Base-by-base conservation (phyloP, 2,888 invertebrate species). In the Laspeyria flexula region DNA sequence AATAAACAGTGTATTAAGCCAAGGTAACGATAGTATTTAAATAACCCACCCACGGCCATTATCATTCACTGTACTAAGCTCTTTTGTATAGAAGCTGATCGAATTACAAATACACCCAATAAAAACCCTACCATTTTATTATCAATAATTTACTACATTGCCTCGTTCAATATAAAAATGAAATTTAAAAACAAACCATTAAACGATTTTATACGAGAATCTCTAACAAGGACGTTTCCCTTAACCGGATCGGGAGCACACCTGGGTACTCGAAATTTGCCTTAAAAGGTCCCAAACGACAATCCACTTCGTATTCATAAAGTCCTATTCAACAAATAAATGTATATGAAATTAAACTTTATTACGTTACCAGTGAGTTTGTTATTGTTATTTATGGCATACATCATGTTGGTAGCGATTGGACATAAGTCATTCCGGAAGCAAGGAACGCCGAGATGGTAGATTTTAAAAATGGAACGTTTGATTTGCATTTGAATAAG, bases 401-500 rank as follows among this genome's bases (percentile, higher is more conserved):
- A 33, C 55, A 57, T 74, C 60, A 68, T 73, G 79, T 83, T 79
- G 78, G 81, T 77, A 81, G 83, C 77, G 68, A 81, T 82, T 86
- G 87, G 83, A 89, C 85, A 86, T 90, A 91, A 88, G 90, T 88
- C 91, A 80, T 90, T 91, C 86, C 89, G 89, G 90, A 90, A 88
- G 84, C 84, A 81, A 88, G 85, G 84, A 86, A 84, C 82, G 86
- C 80, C 84, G 89, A 89, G 90, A 91, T 90, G 90, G 90, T 91
- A 90, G 89, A 91, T 90, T 91, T 91, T 90, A 85, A 92, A 93
- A 92, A 92, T 91, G 92, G 92, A 90, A 91, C 92, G 88, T 90
- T 92, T 92, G 92, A 92, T 93, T 93, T 93, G 92, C 92, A 92
- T 92, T 92, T 93, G 92, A 92, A 93, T 92, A 85, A 87, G 88